These are phyloP conservation scores for Laticauda laticaudata DNA, from an alignment of 2,113 vertebrate genomes.

Conservation along the genomic window DNA sequence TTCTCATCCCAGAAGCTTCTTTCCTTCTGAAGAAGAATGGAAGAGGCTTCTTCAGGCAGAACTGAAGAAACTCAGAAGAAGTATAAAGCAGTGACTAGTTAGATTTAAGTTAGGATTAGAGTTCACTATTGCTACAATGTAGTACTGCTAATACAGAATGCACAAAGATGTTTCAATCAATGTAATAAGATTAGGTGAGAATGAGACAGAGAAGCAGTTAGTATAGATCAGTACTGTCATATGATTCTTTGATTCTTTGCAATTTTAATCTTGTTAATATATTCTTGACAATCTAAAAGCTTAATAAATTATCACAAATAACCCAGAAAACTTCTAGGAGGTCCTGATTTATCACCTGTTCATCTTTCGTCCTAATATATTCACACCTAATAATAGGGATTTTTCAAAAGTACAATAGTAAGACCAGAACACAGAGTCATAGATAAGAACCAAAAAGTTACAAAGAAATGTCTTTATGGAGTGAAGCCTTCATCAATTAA, in stretches of 20 bases:
- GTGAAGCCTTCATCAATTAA: not conserved
- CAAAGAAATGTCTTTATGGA: not conserved
- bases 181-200: not conserved
- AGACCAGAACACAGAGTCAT: not conserved
- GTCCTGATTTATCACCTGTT: not conserved
- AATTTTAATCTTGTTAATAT: not conserved
- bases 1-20: too few species aligned
- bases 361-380: not conserved
- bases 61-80: not conserved
- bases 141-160: not conserved
- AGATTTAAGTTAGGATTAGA: not conserved
- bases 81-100: not conserved
- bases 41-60: too few species aligned
- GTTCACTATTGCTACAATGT: not conserved
- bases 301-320: not conserved
- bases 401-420: not conserved
- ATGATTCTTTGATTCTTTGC: not conserved
- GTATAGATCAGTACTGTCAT: not conserved
- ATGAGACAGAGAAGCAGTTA: not conserved
- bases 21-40: too few species aligned
- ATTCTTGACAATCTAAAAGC: not conserved
- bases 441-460: not conserved
- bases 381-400: not conserved
- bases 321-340: not conserved
- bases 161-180: not conserved